Conservation (phyloP, 2,113 vertebrate species). For the Calidris pygmaea region DNA sequence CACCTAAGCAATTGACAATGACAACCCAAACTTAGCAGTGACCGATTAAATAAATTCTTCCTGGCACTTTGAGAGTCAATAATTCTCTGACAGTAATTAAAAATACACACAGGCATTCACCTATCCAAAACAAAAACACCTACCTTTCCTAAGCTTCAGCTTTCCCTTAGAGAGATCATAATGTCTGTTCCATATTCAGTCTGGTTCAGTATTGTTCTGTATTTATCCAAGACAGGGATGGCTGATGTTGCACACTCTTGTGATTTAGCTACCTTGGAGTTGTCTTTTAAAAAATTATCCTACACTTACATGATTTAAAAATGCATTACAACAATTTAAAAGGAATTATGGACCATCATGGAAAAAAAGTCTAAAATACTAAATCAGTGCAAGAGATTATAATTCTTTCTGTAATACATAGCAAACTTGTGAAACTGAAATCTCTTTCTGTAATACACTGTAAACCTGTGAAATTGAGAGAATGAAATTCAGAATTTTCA, state of each 20-base stretch:
- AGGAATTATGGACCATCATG: neutral
- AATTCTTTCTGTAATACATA: neutral
- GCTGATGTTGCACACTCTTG: neutral
- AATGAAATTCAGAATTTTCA: neutral
- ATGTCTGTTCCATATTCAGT: neutral
- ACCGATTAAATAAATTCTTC: neutral
- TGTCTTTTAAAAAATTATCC: neutral
- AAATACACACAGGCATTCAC: neutral
- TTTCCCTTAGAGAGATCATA: neutral
- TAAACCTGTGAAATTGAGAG: neutral
- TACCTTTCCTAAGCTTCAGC: neutral
- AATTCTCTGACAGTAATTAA: neutral
- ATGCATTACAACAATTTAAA: neutral
- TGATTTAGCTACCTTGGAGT: neutral
- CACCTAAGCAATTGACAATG: neutral
- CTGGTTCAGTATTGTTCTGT: neutral
- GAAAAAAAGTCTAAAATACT: neutral
- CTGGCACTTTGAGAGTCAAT: neutral
- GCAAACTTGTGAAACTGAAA: neutral
- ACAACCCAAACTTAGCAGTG: neutral
- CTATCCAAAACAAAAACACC: neutral
- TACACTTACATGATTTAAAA: neutral
- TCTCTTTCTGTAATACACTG: neutral
- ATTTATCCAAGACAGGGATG: neutral
- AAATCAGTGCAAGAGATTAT: neutral